These are phyloP conservation scores for Gobionotothen gibberifrons DNA, from an alignment of 2,797 vertebrate genomes.

Conservation along the genomic window DNA sequence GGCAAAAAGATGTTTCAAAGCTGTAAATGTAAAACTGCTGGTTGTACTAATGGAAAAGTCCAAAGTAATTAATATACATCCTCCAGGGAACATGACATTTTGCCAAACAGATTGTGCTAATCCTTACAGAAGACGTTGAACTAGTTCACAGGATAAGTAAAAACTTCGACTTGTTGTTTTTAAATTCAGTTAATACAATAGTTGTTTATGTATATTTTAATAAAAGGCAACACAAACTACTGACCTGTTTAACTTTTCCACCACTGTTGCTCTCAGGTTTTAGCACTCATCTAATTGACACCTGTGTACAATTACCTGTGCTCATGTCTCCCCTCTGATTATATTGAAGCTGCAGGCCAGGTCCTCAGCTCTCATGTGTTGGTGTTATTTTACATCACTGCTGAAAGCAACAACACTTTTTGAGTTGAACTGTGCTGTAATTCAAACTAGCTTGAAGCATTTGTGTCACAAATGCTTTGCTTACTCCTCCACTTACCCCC, in stretches of 20 bases:
- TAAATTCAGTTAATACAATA: background rate
- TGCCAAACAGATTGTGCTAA: too few relatives aligned
- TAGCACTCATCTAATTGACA: background rate
- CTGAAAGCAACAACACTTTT: conserved; percentile 4
- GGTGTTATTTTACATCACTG: conserved; percentile 16
- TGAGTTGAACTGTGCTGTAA: background rate
- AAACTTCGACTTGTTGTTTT: background rate
- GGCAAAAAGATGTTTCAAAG: too few relatives aligned
- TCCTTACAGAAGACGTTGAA: too few relatives aligned
- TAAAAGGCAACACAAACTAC: background rate
- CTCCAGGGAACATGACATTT: too few relatives aligned
- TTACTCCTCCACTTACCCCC: conserved; percentile 24
- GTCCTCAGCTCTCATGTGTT: background rate
- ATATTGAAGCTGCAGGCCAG: background rate
- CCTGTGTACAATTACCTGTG: background rate
- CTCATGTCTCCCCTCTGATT: background rate
- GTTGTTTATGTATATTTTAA: conserved; percentile 1
- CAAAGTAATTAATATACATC: background rate
- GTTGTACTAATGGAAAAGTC: too few relatives aligned
- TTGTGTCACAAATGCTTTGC: conserved; percentile 13
- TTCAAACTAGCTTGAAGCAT: conserved; percentile 5
- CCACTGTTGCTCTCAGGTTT: background rate
- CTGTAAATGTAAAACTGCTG: background rate
- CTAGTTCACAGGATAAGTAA: too few relatives aligned
- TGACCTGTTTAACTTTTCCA: background rate